Percentiles rank a stretch among this genome's conserved stretches.
These are phyloP conservation scores for Lepeophtheirus nordmannii DNA, from an alignment of 2,888 invertebrate genomes.

Conservation along the genomic window DNA sequence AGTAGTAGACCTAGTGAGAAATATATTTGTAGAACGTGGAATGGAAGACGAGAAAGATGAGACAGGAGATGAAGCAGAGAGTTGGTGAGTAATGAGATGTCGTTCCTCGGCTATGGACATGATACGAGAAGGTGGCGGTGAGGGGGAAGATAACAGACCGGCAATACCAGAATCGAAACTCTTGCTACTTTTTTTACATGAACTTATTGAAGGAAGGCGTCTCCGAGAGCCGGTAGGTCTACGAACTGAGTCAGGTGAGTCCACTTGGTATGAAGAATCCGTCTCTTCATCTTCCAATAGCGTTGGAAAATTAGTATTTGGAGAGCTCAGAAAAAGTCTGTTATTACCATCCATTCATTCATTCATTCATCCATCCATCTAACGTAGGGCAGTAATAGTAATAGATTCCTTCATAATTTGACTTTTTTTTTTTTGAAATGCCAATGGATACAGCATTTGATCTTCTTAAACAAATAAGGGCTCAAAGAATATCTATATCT, in stretches of 20 bases:
- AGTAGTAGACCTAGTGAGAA: not conserved
- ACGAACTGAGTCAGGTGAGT: not conserved
- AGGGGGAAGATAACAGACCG: slow-evolving; percentile 16
- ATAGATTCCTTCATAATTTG: too few species aligned
- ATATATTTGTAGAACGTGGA: not conserved
- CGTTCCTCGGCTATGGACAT: not conserved
- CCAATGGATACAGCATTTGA: too few species aligned
- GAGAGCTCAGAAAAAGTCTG: too few species aligned
- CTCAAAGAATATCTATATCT: too few species aligned
- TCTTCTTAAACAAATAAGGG: too few species aligned
- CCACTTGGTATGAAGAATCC: not conserved
- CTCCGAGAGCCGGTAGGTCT: not conserved
- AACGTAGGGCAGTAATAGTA: too few species aligned
- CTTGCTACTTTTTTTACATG: slow-evolving; percentile 5
- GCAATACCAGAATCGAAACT: slow-evolving; percentile 24
- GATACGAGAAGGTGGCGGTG: not conserved
- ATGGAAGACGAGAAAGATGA: not conserved
- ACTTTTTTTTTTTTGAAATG: too few species aligned
- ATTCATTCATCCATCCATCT: too few species aligned
- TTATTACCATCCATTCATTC: too few species aligned
- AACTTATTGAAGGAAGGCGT: not conserved
- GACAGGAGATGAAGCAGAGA: not conserved
- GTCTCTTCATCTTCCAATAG: slow-evolving; percentile 7
- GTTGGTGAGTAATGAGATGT: not conserved
- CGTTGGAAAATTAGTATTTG: not conserved